Evolutionary conservation across 2,797 vertebrate species (phyloP).

Genomic region (Moxostoma hubbsi): DNA sequence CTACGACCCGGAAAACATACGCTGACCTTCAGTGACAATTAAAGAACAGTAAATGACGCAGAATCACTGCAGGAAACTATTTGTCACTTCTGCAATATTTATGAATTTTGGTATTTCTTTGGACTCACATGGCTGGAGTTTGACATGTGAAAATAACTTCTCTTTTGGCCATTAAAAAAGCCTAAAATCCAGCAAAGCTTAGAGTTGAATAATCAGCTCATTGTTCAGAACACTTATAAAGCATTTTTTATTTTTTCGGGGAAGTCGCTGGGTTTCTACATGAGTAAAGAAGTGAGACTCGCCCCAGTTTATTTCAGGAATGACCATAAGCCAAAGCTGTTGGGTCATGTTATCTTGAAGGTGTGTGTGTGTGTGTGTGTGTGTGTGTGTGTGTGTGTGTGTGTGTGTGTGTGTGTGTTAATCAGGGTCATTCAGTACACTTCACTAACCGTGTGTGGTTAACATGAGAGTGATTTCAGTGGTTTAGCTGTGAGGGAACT

Average conservation of each 20-base stretch:
- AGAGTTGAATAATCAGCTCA: background rate
- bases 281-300: background rate
- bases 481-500: background rate
- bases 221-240: slow-evolving; percentile 4
- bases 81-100: too few species aligned
- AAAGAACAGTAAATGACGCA: too few species aligned
- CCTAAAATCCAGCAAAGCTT: slow-evolving; percentile 18
- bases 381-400: background rate
- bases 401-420: background rate
- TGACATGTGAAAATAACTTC: background rate
- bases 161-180: background rate
- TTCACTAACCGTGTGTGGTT: too few species aligned
- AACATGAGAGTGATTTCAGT: background rate
- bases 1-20: too few species aligned
- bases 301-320: slow-evolving; percentile 9
- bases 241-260: background rate
- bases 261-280: background rate
- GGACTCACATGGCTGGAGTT: background rate
- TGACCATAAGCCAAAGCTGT: slow-evolving; percentile 10
- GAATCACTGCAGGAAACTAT: too few species aligned
- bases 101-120: background rate
- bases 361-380: too few species aligned
- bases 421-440: slow-evolving; percentile 3
- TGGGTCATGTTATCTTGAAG: slow-evolving; percentile 29
- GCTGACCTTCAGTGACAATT: background rate